Percentiles rank a stretch among this genome's conserved stretches.
phyloP scores from a whole-genome alignment of 2,888 invertebrate species.

The Coecobrya sp. region DNA sequence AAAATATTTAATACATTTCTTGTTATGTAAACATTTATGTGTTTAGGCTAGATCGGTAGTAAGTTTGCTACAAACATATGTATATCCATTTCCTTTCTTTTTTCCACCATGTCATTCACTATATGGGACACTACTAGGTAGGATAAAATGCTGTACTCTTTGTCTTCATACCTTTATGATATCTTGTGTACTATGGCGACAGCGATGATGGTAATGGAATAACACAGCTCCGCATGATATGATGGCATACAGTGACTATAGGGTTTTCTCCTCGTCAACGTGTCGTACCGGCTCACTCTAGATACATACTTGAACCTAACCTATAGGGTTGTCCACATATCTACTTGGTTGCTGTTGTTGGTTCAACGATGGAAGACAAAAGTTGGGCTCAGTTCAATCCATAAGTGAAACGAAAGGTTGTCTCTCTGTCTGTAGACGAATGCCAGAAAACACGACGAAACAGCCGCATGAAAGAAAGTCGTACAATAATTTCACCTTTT shows the following conservation, averaged over 20 bases:
- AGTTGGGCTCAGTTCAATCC: background rate
- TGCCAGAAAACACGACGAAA: constrained; percentile 3
- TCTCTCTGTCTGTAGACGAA: background rate
- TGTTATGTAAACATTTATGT: background rate
- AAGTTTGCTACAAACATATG: background rate
- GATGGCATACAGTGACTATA: background rate
- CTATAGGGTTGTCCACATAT: background rate
- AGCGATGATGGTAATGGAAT: background rate
- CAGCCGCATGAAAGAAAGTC: constrained; percentile 57
- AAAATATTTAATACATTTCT: constrained; percentile 26
- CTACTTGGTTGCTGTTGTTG: background rate
- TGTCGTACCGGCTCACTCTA: background rate
- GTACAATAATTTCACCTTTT: constrained; percentile 51
- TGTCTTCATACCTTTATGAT: too few species aligned
- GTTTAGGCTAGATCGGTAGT: background rate
- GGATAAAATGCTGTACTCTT: too few species aligned
- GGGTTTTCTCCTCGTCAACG: background rate
- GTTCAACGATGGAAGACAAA: background rate
- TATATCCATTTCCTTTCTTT: background rate
- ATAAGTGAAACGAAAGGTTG: background rate
- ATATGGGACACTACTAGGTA: too few species aligned
- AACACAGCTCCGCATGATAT: background rate
- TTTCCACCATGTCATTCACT: background rate
- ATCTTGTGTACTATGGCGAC: too few species aligned
- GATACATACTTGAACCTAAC: background rate